Base-by-base conservation (phyloP, 2,797 vertebrate species). In the Myotis myotis region DNA sequence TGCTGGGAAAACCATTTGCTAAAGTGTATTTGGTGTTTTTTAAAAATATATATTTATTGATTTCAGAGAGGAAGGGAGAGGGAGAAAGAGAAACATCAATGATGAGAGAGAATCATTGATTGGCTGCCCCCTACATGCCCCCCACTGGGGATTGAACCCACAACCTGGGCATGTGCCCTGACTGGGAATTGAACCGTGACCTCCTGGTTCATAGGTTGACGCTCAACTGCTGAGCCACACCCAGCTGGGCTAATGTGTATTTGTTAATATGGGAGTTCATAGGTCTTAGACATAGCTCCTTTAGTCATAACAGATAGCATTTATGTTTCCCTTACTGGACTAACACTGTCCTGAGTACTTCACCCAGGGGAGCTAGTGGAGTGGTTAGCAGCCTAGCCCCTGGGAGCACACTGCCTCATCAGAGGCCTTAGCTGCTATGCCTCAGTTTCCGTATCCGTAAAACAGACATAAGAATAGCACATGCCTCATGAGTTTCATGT, bases 1-100 rank as follows among this genome's bases (percentile, higher is more conserved):
- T 76, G 25, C 41, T 66, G n/a, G 33, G 76, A n/a, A 93, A 93
- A 71, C 55, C 36, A 36, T 51, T 84, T 8, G 6, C 36, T 71
- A 2, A 47, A 49, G 71, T 79, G 20, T 80, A 22, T 75, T 87
- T 80, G 80, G 57, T 60, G 25, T 28, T 60, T 30, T 60, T 30
- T 13, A 28, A 60, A 60, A 23, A 60, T 60, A 55, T 8, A 3
- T 25, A 25, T 60, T 60, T 60, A 60, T 28, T 60, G 25, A 25
- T 60, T 60, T 60, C 57, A 60, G 25, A 60, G 57, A 12, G 25
- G 23, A 60, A 60, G 57, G 57, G 57, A 60, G 57, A 60, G 57
- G 57, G 57, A 55, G 49, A 13, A 25, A 60, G 55, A 57, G 57
- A 60, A 60, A 28, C 12, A 60, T 60, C 57, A 55, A 4, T 55